Evolutionary conservation across 2,797 vertebrate species (phyloP), one percentile per base, ranked within the genome.

Genomic region (Rhincodon typus): DNA sequence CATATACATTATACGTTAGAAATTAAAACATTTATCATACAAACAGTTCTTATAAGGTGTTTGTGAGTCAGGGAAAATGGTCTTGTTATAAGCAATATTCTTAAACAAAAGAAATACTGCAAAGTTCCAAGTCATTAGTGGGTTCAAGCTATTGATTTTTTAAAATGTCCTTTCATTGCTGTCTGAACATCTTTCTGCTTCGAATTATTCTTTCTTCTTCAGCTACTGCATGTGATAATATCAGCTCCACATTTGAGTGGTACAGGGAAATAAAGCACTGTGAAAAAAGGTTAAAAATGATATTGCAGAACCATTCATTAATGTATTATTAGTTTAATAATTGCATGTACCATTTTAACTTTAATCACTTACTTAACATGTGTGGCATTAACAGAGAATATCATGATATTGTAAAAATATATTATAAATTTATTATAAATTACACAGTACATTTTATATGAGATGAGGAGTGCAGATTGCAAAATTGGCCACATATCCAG

Each of bases 21-120:
- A 94, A 94, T 94, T 69, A 94, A 94, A 94, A 94, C 42, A 91
- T 66, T 91, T 91, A 69, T 38, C 62, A 38, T 23, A 13, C n/a
- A 25, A 90, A n/a, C 53, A 62, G 87, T 62, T 90, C 57, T 90
- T 62, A 57, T 57, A 57, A 5, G 57, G 87, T 90, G 10, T 90
- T 90, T 8, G 0, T 23, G 25, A 90, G 53, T 62, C 53, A 88
- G 53, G 13, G 87, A 5, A 42, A 90, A 30, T 90, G 87, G 57
- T 25, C 50, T 88, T 93, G 90, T 21, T 38, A 93, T 38, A 27
- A 13, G 4, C 57, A 91, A 38, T 21, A 93, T 19, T 34, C 62
- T 69, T 69, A 21, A 67, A 13, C 19, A 91, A 62, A 15, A 67
- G 67, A 66, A 69, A 67, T 93, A 66, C 34, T 38, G 17, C 62